Evolutionary conservation across 2,113 vertebrate species (phyloP).

Genomic region (Taurulus bubalis): DNA sequence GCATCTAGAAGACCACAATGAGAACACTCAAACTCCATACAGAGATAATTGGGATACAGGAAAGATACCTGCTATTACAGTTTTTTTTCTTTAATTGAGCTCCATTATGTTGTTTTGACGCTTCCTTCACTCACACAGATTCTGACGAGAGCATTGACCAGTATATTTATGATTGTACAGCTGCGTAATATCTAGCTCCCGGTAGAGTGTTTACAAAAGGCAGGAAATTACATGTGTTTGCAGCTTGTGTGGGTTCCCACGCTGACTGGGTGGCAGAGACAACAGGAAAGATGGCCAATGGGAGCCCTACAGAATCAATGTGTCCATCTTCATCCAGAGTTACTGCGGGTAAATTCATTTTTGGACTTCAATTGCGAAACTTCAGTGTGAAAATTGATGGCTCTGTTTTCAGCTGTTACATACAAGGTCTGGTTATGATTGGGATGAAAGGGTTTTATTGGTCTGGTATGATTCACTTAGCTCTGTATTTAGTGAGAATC

Average conservation of each 20-base stretch:
- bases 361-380: neutral
- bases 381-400: neutral
- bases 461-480: conserved; percentile 35
- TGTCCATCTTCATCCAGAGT: conserved; percentile 14
- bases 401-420: conserved; percentile 4
- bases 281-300: conserved; percentile 29
- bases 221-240: conserved; percentile 69
- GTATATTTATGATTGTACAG: conserved; percentile 66
- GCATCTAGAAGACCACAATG: neutral
- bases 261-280: conserved; percentile 55
- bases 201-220: conserved; percentile 69
- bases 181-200: conserved; percentile 64
- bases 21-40: conserved; percentile 1
- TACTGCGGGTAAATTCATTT: conserved; percentile 28
- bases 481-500: conserved; percentile 38
- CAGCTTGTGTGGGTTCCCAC: conserved; percentile 61
- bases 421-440: conserved; percentile 19
- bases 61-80: conserved; percentile 27
- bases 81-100: conserved; percentile 14
- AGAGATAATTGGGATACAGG: neutral
- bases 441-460: conserved; percentile 10
- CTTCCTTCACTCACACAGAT: conserved; percentile 11
- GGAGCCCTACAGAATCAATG: conserved; percentile 15
- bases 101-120: conserved; percentile 16
- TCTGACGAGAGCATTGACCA: conserved; percentile 51